Evolutionary conservation across 2,888 invertebrate genomes (phyloP).

Genomic region (Steinernema hermaphroditum): DNA sequence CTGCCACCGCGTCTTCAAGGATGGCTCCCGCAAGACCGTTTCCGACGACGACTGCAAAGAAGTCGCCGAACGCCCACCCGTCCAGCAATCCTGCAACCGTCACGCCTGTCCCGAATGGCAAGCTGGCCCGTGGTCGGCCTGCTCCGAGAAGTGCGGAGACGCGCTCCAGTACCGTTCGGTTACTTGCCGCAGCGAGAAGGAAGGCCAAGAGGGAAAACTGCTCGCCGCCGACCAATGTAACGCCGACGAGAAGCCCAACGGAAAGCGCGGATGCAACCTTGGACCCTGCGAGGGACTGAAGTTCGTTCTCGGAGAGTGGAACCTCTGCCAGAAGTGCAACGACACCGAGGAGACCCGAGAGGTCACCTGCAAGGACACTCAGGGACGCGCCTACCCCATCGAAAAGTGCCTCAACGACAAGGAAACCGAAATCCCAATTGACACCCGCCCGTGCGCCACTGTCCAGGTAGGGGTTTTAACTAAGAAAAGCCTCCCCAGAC

Average conservation of each 20-base stretch:
- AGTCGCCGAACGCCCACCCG: constrained; percentile 67
- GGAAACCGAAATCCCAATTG: constrained; percentile 71
- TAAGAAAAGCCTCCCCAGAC: too few relatives aligned
- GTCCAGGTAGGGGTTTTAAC: constrained; percentile 41
- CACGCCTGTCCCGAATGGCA: constrained; percentile 84
- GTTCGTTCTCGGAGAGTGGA: constrained; percentile 50
- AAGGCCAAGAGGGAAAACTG: constrained; percentile 73
- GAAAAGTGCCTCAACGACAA: constrained; percentile 64
- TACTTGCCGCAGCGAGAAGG: constrained; percentile 65
- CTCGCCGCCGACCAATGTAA: constrained; percentile 75
- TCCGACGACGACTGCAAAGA: constrained; percentile 77
- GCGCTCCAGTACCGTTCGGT: constrained; percentile 68
- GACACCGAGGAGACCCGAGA: constrained; percentile 66
- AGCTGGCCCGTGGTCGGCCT: constrained; percentile 86
- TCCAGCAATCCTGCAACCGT: constrained; percentile 74
- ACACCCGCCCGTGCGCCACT: constrained; percentile 75
- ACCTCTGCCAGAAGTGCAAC: constrained; percentile 64
- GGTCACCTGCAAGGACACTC: constrained; percentile 65
- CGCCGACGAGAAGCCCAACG: constrained; percentile 59
- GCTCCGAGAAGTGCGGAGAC: constrained; percentile 79
- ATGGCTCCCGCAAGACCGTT: constrained; percentile 77
- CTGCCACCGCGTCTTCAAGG: constrained; percentile 77
- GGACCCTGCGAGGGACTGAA: constrained; percentile 80
- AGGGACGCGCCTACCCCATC: constrained; percentile 59
- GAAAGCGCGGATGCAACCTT: constrained; percentile 65